Conservation (phyloP, 1,140 invertebrate species). For the Neodiprion pinetum region DNA sequence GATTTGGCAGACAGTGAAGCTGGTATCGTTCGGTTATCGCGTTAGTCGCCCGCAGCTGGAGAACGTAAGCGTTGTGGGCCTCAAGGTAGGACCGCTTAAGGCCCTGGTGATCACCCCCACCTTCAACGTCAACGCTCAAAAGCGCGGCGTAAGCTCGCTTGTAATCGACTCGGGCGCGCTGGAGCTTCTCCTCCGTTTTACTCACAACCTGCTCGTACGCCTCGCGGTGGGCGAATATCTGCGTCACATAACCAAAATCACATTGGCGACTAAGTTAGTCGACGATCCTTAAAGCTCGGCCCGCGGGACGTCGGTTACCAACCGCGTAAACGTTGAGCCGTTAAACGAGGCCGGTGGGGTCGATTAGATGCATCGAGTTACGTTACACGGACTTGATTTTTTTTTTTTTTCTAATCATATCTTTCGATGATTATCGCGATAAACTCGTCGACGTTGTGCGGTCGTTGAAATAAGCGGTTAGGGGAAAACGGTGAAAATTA, state of each 20-base stretch:
- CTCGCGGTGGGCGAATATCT: conserved; percentile 87
- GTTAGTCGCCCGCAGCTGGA: conserved; percentile 91
- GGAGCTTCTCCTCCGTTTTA: conserved; percentile 89
- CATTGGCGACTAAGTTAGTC: no score
- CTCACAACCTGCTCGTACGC: conserved; percentile 88
- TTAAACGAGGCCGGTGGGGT: no score
- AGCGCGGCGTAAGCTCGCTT: conserved; percentile 81
- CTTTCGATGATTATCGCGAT: no score
- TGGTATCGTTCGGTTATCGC: conserved; percentile 78
- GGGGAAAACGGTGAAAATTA: no score
- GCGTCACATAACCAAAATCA: conserved; percentile 17
- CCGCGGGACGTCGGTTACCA: no score
- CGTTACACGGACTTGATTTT: no score
- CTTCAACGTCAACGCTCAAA: conserved; percentile 59
- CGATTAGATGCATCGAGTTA: no score
- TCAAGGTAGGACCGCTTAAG: conserved; percentile 82
- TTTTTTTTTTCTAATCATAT: no score
- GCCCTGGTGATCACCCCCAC: conserved; percentile 62
- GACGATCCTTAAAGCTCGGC: no score
- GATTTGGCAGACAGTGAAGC: conserved; percentile 48
- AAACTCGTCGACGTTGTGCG: no score
- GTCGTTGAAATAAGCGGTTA: no score
- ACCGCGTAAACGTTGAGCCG: no score
- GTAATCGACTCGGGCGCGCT: conserved; percentile 77
- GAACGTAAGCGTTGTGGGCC: conserved; percentile 92